These are phyloP conservation scores for Malthinus seriepunctatus DNA, from an alignment of 2,888 invertebrate genomes.

Conservation along the genomic window DNA sequence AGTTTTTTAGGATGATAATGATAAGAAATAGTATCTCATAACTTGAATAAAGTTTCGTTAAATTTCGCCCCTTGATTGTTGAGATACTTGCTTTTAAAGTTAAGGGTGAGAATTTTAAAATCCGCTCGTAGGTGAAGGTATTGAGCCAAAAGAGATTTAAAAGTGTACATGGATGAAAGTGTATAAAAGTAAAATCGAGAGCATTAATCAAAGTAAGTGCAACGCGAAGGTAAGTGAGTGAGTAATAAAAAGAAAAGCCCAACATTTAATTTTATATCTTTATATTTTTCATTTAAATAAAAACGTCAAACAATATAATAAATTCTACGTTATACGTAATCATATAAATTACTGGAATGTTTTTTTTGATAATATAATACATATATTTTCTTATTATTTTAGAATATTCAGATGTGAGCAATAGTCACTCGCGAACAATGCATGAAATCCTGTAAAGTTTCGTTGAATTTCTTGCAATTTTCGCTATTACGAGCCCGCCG, in stretches of 20 bases:
- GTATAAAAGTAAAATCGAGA: too few species aligned
- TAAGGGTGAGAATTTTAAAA: too few species aligned
- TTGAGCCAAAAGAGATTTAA: too few species aligned
- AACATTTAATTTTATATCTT: conserved; percentile 8
- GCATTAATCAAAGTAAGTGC: too few species aligned
- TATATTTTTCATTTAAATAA: conserved; percentile 42
- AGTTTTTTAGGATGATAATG: too few species aligned
- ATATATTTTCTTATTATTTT: conserved; percentile 55
- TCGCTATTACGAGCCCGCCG: conserved; percentile 51
- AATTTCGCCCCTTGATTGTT: too few species aligned
- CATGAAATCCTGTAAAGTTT: conserved; percentile 29
- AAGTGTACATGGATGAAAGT: too few species aligned
- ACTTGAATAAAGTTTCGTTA: too few species aligned
- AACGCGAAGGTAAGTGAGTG: too few species aligned
- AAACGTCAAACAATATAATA: conserved; percentile 24
- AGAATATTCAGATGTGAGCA: conserved; percentile 58
- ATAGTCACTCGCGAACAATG: conserved; percentile 43
- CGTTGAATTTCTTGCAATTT: conserved; percentile 38
- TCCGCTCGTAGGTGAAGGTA: too few species aligned
- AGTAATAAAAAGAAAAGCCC: not conserved
- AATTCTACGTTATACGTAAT: conserved; percentile 54
- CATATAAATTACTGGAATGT: conserved; percentile 45
- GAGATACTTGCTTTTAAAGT: too few species aligned
- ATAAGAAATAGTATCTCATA: too few species aligned
- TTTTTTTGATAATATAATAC: conserved; percentile 50